A percentile compares a stretch with the other conserved stretches of the same genome.
phyloP scores from a whole-genome alignment of 2,888 invertebrate genomes.

The Resseliella maxima region DNA sequence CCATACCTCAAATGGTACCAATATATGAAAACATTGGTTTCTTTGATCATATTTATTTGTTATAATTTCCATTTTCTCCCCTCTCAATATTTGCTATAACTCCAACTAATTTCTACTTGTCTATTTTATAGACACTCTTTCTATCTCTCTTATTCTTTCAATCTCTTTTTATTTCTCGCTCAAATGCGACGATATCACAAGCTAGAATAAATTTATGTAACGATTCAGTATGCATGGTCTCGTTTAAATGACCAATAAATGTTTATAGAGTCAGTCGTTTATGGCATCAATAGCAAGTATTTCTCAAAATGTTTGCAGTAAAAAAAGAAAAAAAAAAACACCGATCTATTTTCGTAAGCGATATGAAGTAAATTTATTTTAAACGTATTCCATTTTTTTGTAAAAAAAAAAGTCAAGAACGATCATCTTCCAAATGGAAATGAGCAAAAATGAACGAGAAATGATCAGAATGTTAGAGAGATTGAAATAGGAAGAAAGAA shows the following conservation, averaged over 20 bases:
- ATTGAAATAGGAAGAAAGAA: neutral
- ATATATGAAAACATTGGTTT: neutral
- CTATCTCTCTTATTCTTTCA: neutral
- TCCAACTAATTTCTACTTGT: neutral
- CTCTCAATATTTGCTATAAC: too few species aligned
- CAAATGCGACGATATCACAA: conserved; percentile 4
- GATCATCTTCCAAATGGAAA: neutral
- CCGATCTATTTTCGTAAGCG: conserved; percentile 48
- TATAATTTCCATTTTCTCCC: neutral
- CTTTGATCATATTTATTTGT: neutral
- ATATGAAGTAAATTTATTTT: conserved; percentile 46
- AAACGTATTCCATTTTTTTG: conserved; percentile 34
- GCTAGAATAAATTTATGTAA: neutral
- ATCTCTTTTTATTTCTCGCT: neutral
- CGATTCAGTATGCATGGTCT: neutral
- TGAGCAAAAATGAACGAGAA: neutral
- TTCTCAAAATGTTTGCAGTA: conserved; percentile 32
- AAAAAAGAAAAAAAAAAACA: too few species aligned
- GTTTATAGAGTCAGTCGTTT: neutral
- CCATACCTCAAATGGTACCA: neutral
- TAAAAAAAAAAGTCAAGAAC: neutral
- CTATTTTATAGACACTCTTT: neutral
- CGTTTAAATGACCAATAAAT: conserved; percentile 54
- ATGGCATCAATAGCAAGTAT: neutral
- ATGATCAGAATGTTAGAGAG: too few species aligned